phyloP scores from a whole-genome alignment of 2,113 vertebrate genomes.

The Pyrgilauda ruficollis region DNA sequence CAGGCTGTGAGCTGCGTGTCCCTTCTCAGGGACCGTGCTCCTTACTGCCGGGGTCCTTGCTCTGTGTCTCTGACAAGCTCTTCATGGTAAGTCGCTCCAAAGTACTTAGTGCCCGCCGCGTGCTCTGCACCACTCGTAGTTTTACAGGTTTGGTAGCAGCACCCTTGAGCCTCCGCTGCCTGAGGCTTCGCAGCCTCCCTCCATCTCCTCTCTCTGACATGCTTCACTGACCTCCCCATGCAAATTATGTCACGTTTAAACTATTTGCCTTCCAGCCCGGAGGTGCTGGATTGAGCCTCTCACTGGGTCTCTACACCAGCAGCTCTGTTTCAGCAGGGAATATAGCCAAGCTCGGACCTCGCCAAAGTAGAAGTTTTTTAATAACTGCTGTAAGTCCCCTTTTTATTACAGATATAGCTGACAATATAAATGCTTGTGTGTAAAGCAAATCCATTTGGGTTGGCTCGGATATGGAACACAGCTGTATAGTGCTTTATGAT shows the following conservation, averaged over 20 bases:
- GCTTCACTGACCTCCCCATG: conserved; percentile 24
- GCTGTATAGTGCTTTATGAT: conserved; percentile 17
- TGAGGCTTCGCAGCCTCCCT: background rate
- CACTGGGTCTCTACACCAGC: conserved; percentile 50
- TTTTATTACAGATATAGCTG: background rate
- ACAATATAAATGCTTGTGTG: background rate
- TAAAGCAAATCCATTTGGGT: background rate
- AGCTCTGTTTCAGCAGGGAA: conserved; percentile 61
- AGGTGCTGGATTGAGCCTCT: conserved; percentile 47
- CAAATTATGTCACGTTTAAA: conserved; percentile 36
- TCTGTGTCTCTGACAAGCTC: background rate
- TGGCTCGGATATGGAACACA: background rate
- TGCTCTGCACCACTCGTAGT: background rate
- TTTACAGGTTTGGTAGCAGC: background rate
- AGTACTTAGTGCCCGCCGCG: background rate
- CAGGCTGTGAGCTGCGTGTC: background rate
- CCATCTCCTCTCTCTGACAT: background rate
- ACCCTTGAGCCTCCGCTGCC: background rate
- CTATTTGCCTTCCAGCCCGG: conserved; percentile 60
- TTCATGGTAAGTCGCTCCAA: conserved; percentile 24
- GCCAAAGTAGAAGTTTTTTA: background rate
- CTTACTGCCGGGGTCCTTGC: fast-evolving
- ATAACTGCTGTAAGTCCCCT: conserved; percentile 58
- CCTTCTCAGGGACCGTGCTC: background rate
- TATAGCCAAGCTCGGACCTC: conserved; percentile 46